Evolutionary conservation across 1,140 invertebrate species (phyloP).

Genomic region (Polypedilum vanderplanki): DNA sequence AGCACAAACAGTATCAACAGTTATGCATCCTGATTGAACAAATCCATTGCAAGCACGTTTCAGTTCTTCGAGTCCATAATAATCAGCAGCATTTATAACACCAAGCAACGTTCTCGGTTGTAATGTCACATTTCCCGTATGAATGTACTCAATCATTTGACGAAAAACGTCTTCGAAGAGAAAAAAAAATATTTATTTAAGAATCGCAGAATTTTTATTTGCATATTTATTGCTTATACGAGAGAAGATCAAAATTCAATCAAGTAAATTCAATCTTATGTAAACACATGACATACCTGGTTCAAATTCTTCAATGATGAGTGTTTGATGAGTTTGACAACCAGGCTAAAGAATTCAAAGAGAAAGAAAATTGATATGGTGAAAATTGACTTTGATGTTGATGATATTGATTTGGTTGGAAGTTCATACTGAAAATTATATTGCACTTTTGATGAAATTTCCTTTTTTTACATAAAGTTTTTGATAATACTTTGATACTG

Average conservation of each 20-base stretch:
- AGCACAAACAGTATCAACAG: conserved; percentile 88
- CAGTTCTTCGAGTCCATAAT: conserved; percentile 86
- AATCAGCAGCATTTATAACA: conserved; percentile 92
- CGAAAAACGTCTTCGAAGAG: conserved; percentile 65
- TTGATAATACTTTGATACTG: too few relatives aligned
- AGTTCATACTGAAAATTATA: too few relatives aligned
- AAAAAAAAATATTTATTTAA: background rate
- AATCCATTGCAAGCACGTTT: conserved; percentile 83
- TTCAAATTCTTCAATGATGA: conserved; percentile 94
- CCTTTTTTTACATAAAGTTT: too few relatives aligned
- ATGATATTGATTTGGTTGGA: too few relatives aligned
- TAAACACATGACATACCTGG: conserved; percentile 59
- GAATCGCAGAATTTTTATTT: too few relatives aligned
- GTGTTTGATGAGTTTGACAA: conserved; percentile 80
- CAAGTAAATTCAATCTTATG: background rate
- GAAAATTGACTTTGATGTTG: too few relatives aligned
- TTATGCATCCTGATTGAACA: conserved; percentile 85
- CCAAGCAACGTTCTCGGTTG: conserved; percentile 88
- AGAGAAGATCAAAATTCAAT: background rate
- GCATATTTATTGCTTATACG: too few relatives aligned
- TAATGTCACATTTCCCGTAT: conserved; percentile 87
- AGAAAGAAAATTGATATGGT: too few relatives aligned
- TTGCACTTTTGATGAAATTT: too few relatives aligned
- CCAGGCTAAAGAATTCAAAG: conserved; percentile 59
- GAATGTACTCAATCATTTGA: conserved; percentile 92